Base-by-base conservation (phyloP, 2,888 invertebrate species). In the Heliconius ismenius region DNA sequence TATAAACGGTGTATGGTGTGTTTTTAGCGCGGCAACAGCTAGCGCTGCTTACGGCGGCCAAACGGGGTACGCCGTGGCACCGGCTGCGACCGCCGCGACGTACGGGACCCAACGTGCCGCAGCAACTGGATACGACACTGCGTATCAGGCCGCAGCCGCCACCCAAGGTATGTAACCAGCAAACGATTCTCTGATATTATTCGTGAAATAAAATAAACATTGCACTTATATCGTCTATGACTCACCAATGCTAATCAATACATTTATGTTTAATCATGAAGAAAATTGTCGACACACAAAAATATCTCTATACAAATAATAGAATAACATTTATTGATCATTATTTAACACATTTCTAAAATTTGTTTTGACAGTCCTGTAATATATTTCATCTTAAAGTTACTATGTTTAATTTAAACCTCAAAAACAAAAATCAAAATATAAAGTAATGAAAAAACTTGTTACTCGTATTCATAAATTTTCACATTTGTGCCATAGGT, bases 11-110 rank as follows among this genome's bases (percentile, higher is more conserved):
- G 80, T 80, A 15, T 82, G 75, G 76, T 82, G 81, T 83, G 76
- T 77, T 89, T 90, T 89, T 91, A 96, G 96, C 82, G 95, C 95
- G 86, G 96, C 97, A 77, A 96, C 97, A 75, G 96, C 97, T 81
- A 97, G 97, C 81, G 97, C 97, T 74, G 97, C 97, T 43, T 98
- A 98, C 92, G 96, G 97, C 43, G 96, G 97, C 36, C 97, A 97
- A 89, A 96, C 97, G 74, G 97, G 97, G 82, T 98, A 97, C 94
- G 97, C 97, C 82, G 97, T 97, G 92, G 96, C 97, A 78, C 96
- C 97, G 65, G 96, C 97, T 81, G 96, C 97, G 36, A 97, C 97
- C 64, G 97, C 98, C 79, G 97, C 97, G 72, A 96, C 97, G 73
- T 98, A 98, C 91, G 96, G 97, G 80, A 97, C 98, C 67, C 98